Base-by-base conservation (phyloP, 2,888 invertebrate species). In the Gandaritis pyraliata region DNA sequence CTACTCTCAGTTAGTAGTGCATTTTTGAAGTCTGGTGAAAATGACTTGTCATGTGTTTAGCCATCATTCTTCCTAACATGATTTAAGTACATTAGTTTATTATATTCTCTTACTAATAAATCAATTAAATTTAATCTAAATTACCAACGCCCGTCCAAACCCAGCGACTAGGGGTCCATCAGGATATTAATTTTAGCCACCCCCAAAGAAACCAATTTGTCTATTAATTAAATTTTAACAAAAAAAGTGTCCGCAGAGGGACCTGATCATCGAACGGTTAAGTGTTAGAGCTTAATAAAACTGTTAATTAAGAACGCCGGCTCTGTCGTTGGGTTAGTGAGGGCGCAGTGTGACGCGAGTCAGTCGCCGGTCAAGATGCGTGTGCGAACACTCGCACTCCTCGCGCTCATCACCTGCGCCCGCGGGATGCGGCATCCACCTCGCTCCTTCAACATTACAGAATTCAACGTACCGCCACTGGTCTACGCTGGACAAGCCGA, bases 211-310 rank as follows among this genome's bases (percentile, higher is more conserved):
- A 82, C 78, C 80, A 88, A 90, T 88, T 83, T 86, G 79, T 87
- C 86, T 88, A 86, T 84, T 78, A 85, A 87, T 87, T 85, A 81
- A 41, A 79, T 76, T 72, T 69, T 70, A 68, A 71, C 72, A 80
- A 82, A 81, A 80, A 81, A 82, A 77, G 71, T 78, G 74, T 83
- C 75, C 74, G 76, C 72, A 72, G 76, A 83, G 85, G 85, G 83
- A 77, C 78, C 78, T 72, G 76, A 77, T 79, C 74, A 72, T 77
- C 77, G 78, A 76, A 82, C 87, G 82, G 85, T 87, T 87, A 85
- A 91, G 90, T 90, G 90, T 88, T 80, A 80, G 85, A 85, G 90
- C 83, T 90, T 90, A 92, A 86, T 90, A 88, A 63, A 90, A 90
- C 90, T 85, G 88, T 82, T 90, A 91, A 92, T 92, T 91, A 89